Base-by-base conservation (phyloP, 2,113 vertebrate species). In the Rallus limicola region DNA sequence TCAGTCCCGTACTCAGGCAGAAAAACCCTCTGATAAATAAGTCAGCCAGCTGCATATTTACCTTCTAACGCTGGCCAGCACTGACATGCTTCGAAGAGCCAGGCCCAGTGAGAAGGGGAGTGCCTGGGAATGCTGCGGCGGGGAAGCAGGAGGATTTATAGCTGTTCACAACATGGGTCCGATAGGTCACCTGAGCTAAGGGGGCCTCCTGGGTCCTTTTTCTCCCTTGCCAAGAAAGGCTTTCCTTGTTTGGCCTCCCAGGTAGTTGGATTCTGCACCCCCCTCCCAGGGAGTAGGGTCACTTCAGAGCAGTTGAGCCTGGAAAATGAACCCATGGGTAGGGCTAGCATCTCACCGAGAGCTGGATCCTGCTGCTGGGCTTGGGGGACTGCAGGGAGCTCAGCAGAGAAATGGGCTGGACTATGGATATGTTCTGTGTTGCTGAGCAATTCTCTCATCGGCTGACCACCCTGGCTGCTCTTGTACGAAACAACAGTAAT, bases 331-430 rank as follows among this genome's bases (percentile, higher is more conserved):
- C 19, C 24, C 17, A 1, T 0, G 25, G 28, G 14, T 9, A 44
- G 33, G 40, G 76, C 28, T 90, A 0, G 0, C 25, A 8, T 33
- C 44, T 20, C 4, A 0, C 0, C 0, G 7, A 48, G 44, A 76
- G 38, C 14, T 29, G 46, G 31, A 26, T 42, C 60, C 44, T 44
- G 31, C 16, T 7, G 23, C 33, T 48, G 6, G 46, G n/a, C 16
- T 55, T 0, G 0, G 11, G 29, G 52, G 28, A 26, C n/a, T 86
- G 62, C 17, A 19, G 28, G 69, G 44, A n/a, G 21, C 46, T 82
- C 0, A 0, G 52, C 34, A 19, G 60, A 50, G 46, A 59, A 68
- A 38, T 7, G 6, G 52, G 14, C 8, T 0, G 1, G 4, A 12
- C 63, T 62, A 53, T 46, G 62, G 36, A 9, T 42, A 5, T 2